Evolutionary conservation across 1,140 invertebrate species (phyloP), one percentile per base, ranked within the genome.

Genomic region (Lordiphosa clarofinis): DNA sequence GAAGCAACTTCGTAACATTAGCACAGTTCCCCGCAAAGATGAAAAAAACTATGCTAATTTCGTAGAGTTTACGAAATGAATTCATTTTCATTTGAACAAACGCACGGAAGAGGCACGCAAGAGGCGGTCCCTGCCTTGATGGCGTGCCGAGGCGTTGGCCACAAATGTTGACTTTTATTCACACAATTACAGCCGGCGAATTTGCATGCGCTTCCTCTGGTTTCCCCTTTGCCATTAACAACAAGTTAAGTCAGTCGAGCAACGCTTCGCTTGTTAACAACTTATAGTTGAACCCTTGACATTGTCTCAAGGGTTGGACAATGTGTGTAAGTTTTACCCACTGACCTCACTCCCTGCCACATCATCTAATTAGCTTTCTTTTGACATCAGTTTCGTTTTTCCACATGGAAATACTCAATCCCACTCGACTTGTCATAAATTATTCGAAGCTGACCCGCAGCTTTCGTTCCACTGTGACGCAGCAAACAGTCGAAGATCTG

Each of bases 151-250:
- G 65, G 59, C 52, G 36, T 59, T 55, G 72, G 65, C 75, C 72
- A 84, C 78, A 84, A 84, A 75, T 76, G 78, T 84, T 84, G 73
- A 65, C 78, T 84, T 73, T 84, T 84, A 82, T 86, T 84, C 76
- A 82, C 76, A 82, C 79, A 82, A 84, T 79, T 79, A 81, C 52
- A 59, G 56, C 35, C 42, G 54, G 55, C 43, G 53, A 52, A 70
- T 82, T 81, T 81, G 66, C 78, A 64, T 72, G 58, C 55, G 33
- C 12, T 56, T 56, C 56, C 37, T 37, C 13, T n/a, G 7, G 7
- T 3, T 19, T 10, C 13, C 10, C 50, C 49, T 47, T 15, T 68
- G 33, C 37, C 48, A 40, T 28, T 38, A 37, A 12, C 9, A 8
- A 33, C 28, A 46, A 31, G 33, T 24, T 36, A 4, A 53, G 31